phyloP scores from a whole-genome alignment of 2,113 vertebrate genomes.

The Petromus typicus region DNA sequence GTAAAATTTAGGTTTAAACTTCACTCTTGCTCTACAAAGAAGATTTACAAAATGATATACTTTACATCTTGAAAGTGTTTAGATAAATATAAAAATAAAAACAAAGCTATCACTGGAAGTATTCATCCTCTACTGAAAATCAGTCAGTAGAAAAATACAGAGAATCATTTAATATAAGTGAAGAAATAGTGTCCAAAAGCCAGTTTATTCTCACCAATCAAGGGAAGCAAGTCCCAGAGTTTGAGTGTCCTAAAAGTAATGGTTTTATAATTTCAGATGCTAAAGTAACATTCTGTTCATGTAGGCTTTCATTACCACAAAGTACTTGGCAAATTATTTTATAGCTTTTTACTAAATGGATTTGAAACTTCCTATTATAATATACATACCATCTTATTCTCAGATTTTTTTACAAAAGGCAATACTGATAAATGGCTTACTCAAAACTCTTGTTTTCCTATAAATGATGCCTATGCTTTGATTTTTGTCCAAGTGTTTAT shows the following conservation, averaged over 20 bases:
- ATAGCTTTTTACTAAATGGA: conserved; percentile 39
- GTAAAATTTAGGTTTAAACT: conserved; percentile 21
- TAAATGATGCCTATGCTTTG: conserved; percentile 12
- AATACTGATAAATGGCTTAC: conserved; percentile 25
- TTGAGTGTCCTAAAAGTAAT: conserved; percentile 43
- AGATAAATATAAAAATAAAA: conserved; percentile 56
- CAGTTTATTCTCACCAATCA: neutral
- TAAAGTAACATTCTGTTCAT: conserved; percentile 25
- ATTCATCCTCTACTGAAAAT: neutral
- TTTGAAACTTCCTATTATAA: neutral
- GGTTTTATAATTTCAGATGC: conserved; percentile 59
- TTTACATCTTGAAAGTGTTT: conserved; percentile 37
- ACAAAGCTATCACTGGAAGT: neutral
- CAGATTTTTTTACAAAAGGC: conserved; percentile 36
- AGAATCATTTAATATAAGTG: conserved; percentile 20
- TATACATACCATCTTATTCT: neutral
- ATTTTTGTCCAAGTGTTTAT: neutral
- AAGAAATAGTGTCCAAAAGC: conserved; percentile 44
- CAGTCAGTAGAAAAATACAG: neutral
- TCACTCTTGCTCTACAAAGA: neutral
- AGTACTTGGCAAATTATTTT: conserved; percentile 63
- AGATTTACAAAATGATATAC: conserved; percentile 56
- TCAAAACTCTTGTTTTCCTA: neutral
- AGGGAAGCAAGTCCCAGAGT: conserved; percentile 36
- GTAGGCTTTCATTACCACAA: conserved; percentile 33